phyloP scores from a whole-genome alignment of 2,113 vertebrate species.

The Chiloscyllium plagiosum region DNA sequence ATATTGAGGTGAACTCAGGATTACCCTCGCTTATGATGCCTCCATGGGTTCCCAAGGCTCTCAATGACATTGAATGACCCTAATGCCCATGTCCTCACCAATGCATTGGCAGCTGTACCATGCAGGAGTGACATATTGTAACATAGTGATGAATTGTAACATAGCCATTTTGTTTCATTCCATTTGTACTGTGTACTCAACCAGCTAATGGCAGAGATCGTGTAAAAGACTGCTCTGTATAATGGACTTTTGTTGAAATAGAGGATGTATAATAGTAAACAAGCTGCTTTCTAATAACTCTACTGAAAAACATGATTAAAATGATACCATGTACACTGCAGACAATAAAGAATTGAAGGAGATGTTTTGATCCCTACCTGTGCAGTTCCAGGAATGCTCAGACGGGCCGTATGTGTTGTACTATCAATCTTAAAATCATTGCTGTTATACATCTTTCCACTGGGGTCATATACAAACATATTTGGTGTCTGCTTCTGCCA shows the following conservation, averaged over 20 bases:
- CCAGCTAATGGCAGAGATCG: neutral
- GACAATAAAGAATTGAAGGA: neutral
- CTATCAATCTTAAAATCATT: slow-evolving; percentile 43
- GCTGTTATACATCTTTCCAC: slow-evolving; percentile 45
- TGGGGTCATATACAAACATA: slow-evolving; percentile 48
- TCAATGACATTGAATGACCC: neutral
- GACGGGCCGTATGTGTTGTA: slow-evolving; percentile 42
- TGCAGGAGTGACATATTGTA: neutral
- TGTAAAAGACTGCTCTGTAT: too few species aligned
- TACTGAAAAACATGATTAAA: neutral
- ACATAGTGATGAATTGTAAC: too few species aligned
- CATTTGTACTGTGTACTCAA: neutral
- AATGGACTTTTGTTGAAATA: neutral
- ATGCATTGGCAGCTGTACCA: neutral
- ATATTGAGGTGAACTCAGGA: neutral
- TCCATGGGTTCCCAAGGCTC: neutral
- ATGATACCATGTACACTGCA: neutral
- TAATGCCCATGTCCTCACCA: neutral
- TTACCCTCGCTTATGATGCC: neutral
- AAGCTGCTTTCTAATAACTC: neutral
- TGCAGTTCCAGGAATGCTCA: slow-evolving; percentile 51
- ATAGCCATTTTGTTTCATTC: neutral
- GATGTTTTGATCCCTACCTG: slow-evolving; percentile 45
- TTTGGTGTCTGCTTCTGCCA: slow-evolving; percentile 46
- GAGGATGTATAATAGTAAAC: neutral